Evolutionary conservation across 1,140 invertebrate species (phyloP), one percentile per base, ranked within the genome.

Genomic region (Caenorhabditis remanei): DNA sequence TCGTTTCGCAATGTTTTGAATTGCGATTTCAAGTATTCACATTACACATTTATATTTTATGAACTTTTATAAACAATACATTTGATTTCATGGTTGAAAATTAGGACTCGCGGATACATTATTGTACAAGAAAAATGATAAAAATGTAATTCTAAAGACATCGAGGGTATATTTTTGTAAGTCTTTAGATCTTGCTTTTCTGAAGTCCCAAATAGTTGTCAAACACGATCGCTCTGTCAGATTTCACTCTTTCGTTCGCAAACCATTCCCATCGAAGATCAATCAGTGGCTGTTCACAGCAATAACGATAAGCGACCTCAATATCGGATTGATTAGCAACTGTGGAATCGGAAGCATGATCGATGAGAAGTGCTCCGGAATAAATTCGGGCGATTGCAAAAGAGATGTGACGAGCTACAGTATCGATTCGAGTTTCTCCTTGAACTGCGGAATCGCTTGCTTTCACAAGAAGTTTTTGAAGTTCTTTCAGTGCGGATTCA

Each of bases 191-290:
- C 11, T 79, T 79, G 71, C 71, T 79, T 21, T 79, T 71, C 19
- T 71, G 40, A 14, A 46, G 46, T 41, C 46, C 71, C 13, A n/a
- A 50, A 56, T 75, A 75, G 46, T 63, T 75, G 13, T 85, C 85
- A 40, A 75, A 85, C 6, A 85, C 85, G 24, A 85, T 71, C 5
- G 55, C 65, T 40, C 85, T n/a, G 32, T 85, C 85, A 14, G 43
- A 21, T 43, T 85, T 48, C 32, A 85, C 53, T 75, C 85, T 46
- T 6, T 85, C 85, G 19, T 55, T 79, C 4, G 48, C 24, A 14
- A 85, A 71, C 85, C 85, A 85, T 58, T 85, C 85, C 46, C 48
- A 53, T 41, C 85, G 63, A 41, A 85, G 85, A 53, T 85, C 85
- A 40, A 85, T 58, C n/a, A 85, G 67, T 40, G 85, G 85, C 40